Evolutionary conservation across 2,888 invertebrate species (phyloP).

Genomic region (Leptinotarsa juncta): DNA sequence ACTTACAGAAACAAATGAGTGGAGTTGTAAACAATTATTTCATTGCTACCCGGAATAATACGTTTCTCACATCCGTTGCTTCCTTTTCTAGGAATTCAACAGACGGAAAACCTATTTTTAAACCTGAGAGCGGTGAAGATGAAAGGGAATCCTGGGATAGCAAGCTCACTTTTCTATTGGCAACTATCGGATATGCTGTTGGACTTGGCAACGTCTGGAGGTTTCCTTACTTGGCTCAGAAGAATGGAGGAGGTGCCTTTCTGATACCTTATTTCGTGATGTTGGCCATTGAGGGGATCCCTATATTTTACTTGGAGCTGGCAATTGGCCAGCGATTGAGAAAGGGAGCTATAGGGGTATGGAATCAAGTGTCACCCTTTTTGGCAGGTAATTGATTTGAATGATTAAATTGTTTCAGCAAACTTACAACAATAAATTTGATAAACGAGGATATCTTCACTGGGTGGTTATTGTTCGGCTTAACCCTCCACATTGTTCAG

Average conservation of each 20-base stretch:
- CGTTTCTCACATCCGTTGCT: too few species aligned
- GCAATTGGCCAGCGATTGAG: constrained; percentile 94
- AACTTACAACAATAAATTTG: neutral
- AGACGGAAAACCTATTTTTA: constrained; percentile 73
- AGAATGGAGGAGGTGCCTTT: constrained; percentile 97
- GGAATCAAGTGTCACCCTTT: constrained; percentile 93
- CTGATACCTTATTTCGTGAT: constrained; percentile 96
- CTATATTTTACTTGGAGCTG: constrained; percentile 94
- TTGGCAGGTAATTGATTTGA: constrained; percentile 68
- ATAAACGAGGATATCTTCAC: too few species aligned
- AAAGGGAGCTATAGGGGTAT: constrained; percentile 94
- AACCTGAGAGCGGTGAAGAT: constrained; percentile 68
- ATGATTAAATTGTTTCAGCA: too few species aligned
- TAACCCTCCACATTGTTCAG: too few species aligned
- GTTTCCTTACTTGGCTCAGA: constrained; percentile 94
- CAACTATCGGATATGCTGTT: constrained; percentile 92
- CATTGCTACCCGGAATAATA: too few species aligned
- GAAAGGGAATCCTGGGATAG: constrained; percentile 94
- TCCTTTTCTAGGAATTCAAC: constrained; percentile 34
- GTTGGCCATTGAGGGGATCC: constrained; percentile 94
- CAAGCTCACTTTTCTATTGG: constrained; percentile 90
- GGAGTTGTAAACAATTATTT: too few species aligned
- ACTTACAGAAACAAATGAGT: too few species aligned
- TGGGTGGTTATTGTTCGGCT: too few species aligned
- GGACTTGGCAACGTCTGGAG: constrained; percentile 96